A percentile compares a stretch with the other conserved stretches of the same genome.
These are phyloP conservation scores for Tenthredo mesomela DNA, from an alignment of 2,888 invertebrate genomes.

Conservation along the genomic window DNA sequence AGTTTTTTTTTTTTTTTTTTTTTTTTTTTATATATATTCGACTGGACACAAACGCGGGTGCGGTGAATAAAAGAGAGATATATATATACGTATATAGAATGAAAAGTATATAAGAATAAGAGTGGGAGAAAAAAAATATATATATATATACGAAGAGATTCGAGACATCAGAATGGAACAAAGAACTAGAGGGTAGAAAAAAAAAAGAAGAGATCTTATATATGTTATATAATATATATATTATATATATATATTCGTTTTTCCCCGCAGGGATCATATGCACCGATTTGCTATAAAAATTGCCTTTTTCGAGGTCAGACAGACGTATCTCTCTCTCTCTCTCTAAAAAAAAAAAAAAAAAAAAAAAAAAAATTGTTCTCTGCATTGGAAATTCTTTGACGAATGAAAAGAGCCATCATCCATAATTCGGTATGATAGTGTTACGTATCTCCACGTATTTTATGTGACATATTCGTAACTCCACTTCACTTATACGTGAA, in stretches of 20 bases:
- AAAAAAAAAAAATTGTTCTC: too few relatives aligned
- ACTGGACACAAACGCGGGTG: constrained; percentile 34
- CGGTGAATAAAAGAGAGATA: constrained; percentile 33
- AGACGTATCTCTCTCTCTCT: too few relatives aligned
- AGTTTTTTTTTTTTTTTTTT: too few relatives aligned
- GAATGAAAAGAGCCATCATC: too few relatives aligned
- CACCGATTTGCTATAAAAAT: constrained; percentile 8
- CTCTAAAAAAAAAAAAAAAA: constrained; percentile 19
- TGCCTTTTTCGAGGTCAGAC: too few relatives aligned
- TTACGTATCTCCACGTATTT: too few relatives aligned
- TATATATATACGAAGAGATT: constrained; percentile 13
- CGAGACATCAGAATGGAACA: constrained; percentile 30
- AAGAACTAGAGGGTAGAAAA: neutral
- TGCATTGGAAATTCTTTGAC: too few relatives aligned
- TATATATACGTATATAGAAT: neutral
- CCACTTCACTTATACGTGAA: too few relatives aligned
- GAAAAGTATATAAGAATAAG: neutral
- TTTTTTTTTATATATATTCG: too few relatives aligned
- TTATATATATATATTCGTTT: constrained; percentile 9
- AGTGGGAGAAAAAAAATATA: constrained; percentile 57
- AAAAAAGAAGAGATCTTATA: neutral
- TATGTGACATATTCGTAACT: too few relatives aligned
- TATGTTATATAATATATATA: too few relatives aligned
- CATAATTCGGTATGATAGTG: too few relatives aligned
- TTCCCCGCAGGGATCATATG: neutral